Base-by-base conservation (phyloP, 2,888 invertebrate species). In the Bembecia ichneumoniformis region DNA sequence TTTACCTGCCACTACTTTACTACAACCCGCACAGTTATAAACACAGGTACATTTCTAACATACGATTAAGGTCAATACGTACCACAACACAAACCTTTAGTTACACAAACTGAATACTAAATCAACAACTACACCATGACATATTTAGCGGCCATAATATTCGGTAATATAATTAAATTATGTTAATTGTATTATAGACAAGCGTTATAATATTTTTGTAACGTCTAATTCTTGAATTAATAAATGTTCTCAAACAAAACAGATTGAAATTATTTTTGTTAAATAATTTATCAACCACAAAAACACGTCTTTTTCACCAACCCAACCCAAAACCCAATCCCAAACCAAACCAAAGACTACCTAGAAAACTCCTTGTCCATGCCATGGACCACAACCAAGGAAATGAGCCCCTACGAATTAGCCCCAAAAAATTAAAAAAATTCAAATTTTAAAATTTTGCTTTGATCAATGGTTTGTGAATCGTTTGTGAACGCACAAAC, bases 51-150 rank as follows among this genome's bases (percentile, higher is more conserved):
- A 17, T 7, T 40, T n/a, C 40, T 14, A 65, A 66, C 53, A 60
- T 60, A 65, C 62, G 57, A 56, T 16, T 44, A 16, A 60, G 55
- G 60, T 55, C 63, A 64, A 65, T 58, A 61, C 40, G 14, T 13
- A 40, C 40, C 40, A 13, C 40, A 7, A 13, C 40, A 40, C 13
- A 14, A 40, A 40, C 13, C 40, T 40, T 5, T 40, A 11, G 28
- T 14, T 11, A 77, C 77, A 72, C 74, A 71, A 65, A 64, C 66
- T 67, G 79, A 79, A 79, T 79, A 77, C 69, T 66, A 75, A 78
- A 63, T 54, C 64, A 70, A 65, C 59, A 34, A 55, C 56, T 68
- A 70, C 65, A 71, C 66, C 59, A 56, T 56, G 67, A 74, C 74
- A 78, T 77, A 77, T 74, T 62, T 53, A 62, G 63, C 70, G 70